Percentiles rank a stretch among this genome's conserved stretches.
Evolutionary conservation across 2,888 invertebrate species (phyloP).

Genomic region (Synanthedon vespiformis): DNA sequence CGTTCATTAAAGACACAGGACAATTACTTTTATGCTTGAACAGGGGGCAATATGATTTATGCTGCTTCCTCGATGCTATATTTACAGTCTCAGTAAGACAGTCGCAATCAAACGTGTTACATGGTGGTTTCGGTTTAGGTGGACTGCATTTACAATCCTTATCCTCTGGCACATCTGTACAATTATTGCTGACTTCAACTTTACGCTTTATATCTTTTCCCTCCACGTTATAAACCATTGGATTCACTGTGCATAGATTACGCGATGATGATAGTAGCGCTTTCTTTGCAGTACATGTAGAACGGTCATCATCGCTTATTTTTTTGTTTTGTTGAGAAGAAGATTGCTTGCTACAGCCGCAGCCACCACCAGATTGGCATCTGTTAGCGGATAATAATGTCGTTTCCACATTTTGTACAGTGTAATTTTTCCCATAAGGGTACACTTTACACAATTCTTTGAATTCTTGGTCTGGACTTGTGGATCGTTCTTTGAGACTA

Average conservation of each 20-base stretch:
- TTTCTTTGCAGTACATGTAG: background rate
- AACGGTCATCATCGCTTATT: background rate
- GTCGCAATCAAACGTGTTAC: slow-evolving; percentile 53
- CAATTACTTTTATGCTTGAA: slow-evolving; percentile 50
- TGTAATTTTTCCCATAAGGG: slow-evolving; percentile 4
- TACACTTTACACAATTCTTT: too few species aligned
- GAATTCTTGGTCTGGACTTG: background rate
- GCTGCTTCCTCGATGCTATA: slow-evolving; percentile 35
- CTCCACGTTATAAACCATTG: slow-evolving; percentile 23
- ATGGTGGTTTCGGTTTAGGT: slow-evolving; percentile 43
- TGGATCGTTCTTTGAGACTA: background rate
- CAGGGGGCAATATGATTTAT: slow-evolving; percentile 49
- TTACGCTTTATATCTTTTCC: slow-evolving; percentile 16
- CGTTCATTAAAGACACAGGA: slow-evolving; percentile 35
- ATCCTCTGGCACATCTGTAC: slow-evolving; percentile 32
- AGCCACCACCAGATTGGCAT: background rate
- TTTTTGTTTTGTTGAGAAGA: background rate
- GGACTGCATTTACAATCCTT: slow-evolving; percentile 55
- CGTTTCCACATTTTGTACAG: slow-evolving; percentile 21
- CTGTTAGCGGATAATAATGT: slow-evolving; percentile 4
- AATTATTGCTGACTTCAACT: slow-evolving; percentile 23
- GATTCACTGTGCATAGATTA: slow-evolving; percentile 15
- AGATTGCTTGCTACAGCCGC: background rate
- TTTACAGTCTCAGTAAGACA: slow-evolving; percentile 38
- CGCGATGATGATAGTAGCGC: slow-evolving; percentile 1